Percentiles rank a stretch among this genome's conserved stretches.
Conservation (phyloP, 2,888 invertebrate species). For the Helleia helle region DNA sequence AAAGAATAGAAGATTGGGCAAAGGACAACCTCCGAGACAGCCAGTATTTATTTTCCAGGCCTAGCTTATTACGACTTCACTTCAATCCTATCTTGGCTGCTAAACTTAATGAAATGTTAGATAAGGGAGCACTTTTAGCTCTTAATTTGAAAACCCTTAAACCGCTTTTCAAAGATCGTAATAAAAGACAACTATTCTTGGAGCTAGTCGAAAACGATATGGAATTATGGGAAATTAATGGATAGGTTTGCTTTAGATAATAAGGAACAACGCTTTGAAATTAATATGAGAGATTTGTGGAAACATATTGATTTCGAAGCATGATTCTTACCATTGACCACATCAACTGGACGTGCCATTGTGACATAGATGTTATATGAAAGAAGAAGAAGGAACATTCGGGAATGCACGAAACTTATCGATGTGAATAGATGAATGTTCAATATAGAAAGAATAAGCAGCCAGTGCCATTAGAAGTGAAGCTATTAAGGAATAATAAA, state of each 20-base stretch:
- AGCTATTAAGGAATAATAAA: no score
- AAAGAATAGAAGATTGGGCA: constrained; percentile 84
- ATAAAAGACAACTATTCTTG: constrained; percentile 81
- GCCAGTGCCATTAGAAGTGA: no score
- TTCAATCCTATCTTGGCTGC: constrained; percentile 80
- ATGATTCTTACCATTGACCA: no score
- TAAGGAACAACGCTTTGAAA: no score
- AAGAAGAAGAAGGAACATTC: no score
- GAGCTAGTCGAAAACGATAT: constrained; percentile 91
- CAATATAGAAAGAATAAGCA: no score
- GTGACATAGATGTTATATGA: no score
- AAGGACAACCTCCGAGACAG: constrained; percentile 77
- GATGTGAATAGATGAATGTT: no score
- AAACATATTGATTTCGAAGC: no score
- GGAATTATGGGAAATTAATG: constrained; percentile 83
- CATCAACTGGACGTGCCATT: no score
- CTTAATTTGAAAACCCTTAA: constrained; percentile 82
- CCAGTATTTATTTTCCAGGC: constrained; percentile 85
- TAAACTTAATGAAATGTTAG: constrained; percentile 79
- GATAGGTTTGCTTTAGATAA: constrained; percentile 24
- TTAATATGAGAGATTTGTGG: no score
- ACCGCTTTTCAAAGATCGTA: constrained; percentile 81
- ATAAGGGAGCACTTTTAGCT: constrained; percentile 85
- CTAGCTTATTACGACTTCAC: constrained; percentile 84
- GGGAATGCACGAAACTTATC: no score